Conservation (phyloP, 2,113 vertebrate species). For the Solenodon paradoxus region DNA sequence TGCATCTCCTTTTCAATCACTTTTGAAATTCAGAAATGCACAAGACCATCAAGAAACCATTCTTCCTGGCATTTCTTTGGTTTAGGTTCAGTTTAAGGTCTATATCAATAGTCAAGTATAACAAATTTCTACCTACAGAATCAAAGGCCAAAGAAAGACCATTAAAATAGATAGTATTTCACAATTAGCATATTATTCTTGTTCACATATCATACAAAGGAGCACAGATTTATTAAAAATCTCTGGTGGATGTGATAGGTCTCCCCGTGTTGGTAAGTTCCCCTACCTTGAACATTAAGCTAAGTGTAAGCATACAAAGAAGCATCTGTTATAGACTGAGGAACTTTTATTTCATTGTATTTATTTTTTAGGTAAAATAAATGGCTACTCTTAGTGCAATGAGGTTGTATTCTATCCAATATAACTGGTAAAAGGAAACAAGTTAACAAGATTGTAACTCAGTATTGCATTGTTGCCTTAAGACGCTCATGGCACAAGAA, state of each 20-base stretch:
- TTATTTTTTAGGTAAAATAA: constrained; percentile 1
- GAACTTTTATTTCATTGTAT: neutral
- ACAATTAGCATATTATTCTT: neutral
- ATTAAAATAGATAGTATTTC: neutral
- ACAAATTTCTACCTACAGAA: neutral
- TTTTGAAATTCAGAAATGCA: neutral
- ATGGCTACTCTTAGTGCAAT: neutral
- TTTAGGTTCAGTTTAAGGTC: neutral
- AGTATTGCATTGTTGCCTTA: neutral
- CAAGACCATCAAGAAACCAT: neutral
- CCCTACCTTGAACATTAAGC: neutral
- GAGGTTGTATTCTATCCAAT: neutral
- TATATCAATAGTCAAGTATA: neutral
- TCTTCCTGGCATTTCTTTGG: neutral
- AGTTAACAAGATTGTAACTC: neutral
- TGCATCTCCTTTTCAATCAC: neutral
- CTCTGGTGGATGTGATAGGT: neutral
- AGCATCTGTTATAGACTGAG: neutral
- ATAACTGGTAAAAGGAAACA: neutral
- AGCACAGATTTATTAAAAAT: neutral
- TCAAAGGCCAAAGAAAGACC: neutral
- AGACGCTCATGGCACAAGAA: neutral
- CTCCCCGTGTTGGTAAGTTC: neutral
- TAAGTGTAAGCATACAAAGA: neutral
- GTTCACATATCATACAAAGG: neutral